Evolutionary conservation across 2,888 invertebrate genomes (phyloP), one percentile per base, ranked within the genome.

Genomic region (Morpho helenor): DNA sequence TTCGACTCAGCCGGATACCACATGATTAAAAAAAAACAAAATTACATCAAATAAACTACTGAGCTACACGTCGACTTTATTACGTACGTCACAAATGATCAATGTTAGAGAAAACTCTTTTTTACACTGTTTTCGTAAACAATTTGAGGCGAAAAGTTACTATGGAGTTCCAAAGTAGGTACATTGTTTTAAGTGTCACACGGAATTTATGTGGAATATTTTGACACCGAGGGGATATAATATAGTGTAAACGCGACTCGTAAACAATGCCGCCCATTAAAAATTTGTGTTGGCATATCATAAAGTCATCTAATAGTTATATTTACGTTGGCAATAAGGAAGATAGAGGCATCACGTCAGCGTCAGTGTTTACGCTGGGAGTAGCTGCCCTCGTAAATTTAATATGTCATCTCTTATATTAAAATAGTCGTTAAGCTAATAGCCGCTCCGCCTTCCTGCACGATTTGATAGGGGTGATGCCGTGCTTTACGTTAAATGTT

Each of bases 351-450:
- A 79, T 83, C 83, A 83, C 78, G 84, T 78, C 80, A 84, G 74
- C 77, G 72, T 71, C 76, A 71, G 77, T 82, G 82, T 79, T 84
- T 80, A 80, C 76, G 77, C 77, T 69, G 73, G 73, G 79, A 79
- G 84, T 80, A 83, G 85, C 82, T 80, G 77, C 75, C 79, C 80
- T 89, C 87, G 84, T 87, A 87, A 88, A 88, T 87, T 87, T 87
- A 88, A 88, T 86, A 88, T 86, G 84, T 89, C 87, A 87, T 87
- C 87, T 87, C 79, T 81, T 82, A 86, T 89, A 89, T 87, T 87
- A 89, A 89, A 89, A 88, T 82, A 83, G 84, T 87, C 88, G 88
- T 88, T 88, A 87, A 84, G 86, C 84, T 89, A 87, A 88, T 88
- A 88, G 86, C 85, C 73, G 74, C 82, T 79, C 79, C 81, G 81